Percentiles rank a stretch among this genome's conserved stretches.
Evolutionary conservation across 2,113 vertebrate species (phyloP).

Genomic region (Pachycephala philippinensis): DNA sequence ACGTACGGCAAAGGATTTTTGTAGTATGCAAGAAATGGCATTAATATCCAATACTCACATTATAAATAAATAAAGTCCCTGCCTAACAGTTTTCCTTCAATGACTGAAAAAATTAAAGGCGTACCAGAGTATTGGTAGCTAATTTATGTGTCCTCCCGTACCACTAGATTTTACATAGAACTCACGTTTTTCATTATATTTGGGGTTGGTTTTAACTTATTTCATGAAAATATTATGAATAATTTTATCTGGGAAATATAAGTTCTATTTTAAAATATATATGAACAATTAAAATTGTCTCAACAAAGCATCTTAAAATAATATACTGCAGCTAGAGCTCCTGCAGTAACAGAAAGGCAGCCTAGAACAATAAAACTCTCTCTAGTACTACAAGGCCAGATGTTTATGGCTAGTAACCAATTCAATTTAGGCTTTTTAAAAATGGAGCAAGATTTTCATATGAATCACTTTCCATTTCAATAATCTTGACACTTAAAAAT

Average conservation of each 20-base stretch:
- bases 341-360: not conserved
- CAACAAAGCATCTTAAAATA: not conserved
- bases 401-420: not conserved
- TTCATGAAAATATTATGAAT: not conserved
- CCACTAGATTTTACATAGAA: not conserved
- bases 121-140: not conserved
- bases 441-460: not conserved
- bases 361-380: not conserved
- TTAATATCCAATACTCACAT: not conserved
- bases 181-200: not conserved
- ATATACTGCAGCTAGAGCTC: not conserved
- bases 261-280: not conserved
- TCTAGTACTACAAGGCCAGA: not conserved
- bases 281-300: not conserved
- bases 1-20: accelerated
- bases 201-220: not conserved
- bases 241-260: not conserved
- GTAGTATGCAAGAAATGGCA: not conserved
- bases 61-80: not conserved
- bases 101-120: not conserved
- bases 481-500: not conserved
- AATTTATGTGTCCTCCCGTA: not conserved
- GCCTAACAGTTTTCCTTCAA: not conserved
- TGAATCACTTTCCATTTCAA: not conserved
- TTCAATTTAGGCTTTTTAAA: not conserved